phyloP scores from a whole-genome alignment of 2,797 vertebrate species.

The Toxotes lorentzi region DNA sequence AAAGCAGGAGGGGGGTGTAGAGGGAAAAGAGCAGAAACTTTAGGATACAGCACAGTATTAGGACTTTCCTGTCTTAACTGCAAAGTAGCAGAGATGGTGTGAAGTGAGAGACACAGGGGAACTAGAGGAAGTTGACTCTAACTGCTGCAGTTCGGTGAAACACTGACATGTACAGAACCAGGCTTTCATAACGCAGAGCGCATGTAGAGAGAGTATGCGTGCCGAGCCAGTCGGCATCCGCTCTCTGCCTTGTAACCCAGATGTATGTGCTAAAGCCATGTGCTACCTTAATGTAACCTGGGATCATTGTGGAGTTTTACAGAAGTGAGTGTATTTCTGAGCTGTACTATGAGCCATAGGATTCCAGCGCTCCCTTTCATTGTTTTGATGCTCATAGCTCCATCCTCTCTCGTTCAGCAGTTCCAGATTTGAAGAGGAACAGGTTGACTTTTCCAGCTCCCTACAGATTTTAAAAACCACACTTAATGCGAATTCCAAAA shows the following conservation, averaged over 20 bases:
- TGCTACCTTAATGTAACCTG: not conserved
- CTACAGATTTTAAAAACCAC: no score
- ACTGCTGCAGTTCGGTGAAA: slow-evolving; percentile 6
- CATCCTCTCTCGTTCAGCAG: not conserved
- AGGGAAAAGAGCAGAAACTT: not conserved
- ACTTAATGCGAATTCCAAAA: no score
- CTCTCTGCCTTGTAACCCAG: not conserved
- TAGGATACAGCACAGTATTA: not conserved
- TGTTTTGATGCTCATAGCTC: not conserved
- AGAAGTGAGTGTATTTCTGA: not conserved
- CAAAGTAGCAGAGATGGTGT: slow-evolving; percentile 1
- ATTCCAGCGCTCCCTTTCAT: not conserved
- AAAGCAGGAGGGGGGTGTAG: no score
- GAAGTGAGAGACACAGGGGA: slow-evolving; percentile 14
- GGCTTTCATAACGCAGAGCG: slow-evolving; percentile 7
- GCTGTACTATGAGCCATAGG: no score
- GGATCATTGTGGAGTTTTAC: not conserved
- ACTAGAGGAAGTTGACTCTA: slow-evolving; percentile 1
- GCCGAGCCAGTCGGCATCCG: slow-evolving; percentile 1
- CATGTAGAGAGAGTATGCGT: not conserved
- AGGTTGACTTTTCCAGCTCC: no score
- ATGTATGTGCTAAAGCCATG: not conserved
- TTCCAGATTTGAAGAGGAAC: not conserved
- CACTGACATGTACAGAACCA: slow-evolving; percentile 2
- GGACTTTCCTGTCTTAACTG: not conserved